Evolutionary conservation across 2,888 invertebrate species (phyloP).

Genomic region (Strigamia maritima): DNA sequence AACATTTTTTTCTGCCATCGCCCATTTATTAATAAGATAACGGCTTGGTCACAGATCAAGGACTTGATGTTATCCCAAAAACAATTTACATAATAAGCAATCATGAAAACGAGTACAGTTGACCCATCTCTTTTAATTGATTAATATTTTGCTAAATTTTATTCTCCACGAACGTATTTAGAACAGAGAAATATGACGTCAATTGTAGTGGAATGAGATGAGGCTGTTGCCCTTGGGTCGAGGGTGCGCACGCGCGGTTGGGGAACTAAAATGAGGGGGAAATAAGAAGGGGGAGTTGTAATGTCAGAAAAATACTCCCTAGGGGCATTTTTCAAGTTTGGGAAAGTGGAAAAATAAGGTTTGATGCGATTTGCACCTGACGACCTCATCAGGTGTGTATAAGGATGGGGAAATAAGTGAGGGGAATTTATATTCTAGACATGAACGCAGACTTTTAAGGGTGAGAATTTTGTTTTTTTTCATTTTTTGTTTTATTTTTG

Average conservation of each 20-base stretch:
- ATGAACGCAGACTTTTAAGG: constrained; percentile 2
- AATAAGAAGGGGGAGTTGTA: not conserved
- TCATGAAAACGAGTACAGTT: constrained; percentile 25
- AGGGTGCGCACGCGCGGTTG: constrained; percentile 9
- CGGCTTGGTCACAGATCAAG: constrained; percentile 22
- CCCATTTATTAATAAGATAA: constrained; percentile 1
- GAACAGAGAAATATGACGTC: not conserved
- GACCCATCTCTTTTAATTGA: constrained; percentile 8
- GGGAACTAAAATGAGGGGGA: constrained; percentile 18
- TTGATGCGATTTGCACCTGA: constrained; percentile 16
- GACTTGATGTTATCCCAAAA: constrained; percentile 22
- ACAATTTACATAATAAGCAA: constrained; percentile 31
- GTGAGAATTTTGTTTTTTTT: not conserved
- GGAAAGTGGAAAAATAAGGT: not conserved
- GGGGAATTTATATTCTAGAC: not conserved
- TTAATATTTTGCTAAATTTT: not conserved
- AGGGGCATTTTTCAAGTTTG: not conserved
- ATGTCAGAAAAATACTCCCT: not conserved
- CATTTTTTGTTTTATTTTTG: not conserved
- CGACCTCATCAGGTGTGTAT: constrained; percentile 25
- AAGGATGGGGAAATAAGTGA: not conserved
- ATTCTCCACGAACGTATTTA: constrained; percentile 10
- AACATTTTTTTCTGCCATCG: not conserved
- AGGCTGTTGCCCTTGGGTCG: constrained; percentile 31
- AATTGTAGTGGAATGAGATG: not conserved